Conservation (phyloP, 2,113 vertebrate genomes). For the Embiotoca jacksoni region DNA sequence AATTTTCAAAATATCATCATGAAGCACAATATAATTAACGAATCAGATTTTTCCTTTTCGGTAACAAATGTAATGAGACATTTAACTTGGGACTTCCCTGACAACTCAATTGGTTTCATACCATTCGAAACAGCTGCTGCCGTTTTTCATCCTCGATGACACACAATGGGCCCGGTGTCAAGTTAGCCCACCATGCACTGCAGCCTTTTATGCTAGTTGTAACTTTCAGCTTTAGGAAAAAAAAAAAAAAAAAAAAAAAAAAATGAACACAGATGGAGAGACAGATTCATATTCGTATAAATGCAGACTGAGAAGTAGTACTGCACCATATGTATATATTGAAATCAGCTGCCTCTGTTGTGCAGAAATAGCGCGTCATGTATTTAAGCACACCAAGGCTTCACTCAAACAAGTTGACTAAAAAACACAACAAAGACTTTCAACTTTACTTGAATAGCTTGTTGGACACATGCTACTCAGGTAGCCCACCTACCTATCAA, state of each 20-base stretch:
- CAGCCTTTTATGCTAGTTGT: neutral
- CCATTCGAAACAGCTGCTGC: slow-evolving; percentile 8
- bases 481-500: slow-evolving; percentile 28
- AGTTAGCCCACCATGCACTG: slow-evolving; percentile 16
- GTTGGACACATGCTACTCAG: slow-evolving; percentile 31
- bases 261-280: neutral
- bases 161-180: neutral
- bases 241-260: neutral
- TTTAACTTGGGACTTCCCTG: neutral
- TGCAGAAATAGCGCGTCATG: neutral
- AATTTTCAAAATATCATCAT: neutral
- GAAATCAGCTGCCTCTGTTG: neutral
- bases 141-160: slow-evolving; percentile 24
- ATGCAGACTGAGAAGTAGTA: neutral
- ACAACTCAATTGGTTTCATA: neutral
- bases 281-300: neutral
- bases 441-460: slow-evolving; percentile 26
- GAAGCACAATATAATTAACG: too few relatives aligned
- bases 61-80: neutral
- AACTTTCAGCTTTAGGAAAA: neutral
- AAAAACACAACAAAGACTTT: slow-evolving; percentile 10
- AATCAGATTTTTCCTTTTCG: neutral
- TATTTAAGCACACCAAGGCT: neutral
- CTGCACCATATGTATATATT: neutral
- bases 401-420: slow-evolving; percentile 11